Evolutionary conservation across 1,140 invertebrate species (phyloP), one percentile per base, ranked within the genome.

Genomic region (Drosophila busckii): DNA sequence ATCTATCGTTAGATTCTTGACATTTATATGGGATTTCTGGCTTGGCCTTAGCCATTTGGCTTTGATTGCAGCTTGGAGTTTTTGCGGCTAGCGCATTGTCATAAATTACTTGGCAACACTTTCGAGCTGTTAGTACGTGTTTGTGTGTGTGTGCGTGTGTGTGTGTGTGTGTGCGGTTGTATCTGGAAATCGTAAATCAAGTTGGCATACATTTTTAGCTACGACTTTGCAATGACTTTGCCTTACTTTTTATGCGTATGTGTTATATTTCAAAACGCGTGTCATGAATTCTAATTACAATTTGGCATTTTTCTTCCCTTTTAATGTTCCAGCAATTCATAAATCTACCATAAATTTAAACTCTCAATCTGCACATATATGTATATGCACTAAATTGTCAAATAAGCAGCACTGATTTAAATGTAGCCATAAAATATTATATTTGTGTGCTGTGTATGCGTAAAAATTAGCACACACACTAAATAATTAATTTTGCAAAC

Each of bases 201-300:
- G n/a, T 40, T 40, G 41, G 45, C 55, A 64, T 41, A 54, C 59
- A 61, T 55, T 56, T 44, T 40, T 5, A 48, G 53, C 59, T 48
- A 22, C 41, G 29, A 44, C 49, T 45, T 37, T 44, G 49, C 40
- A n/a, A 26, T 48, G 50, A 42, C 29, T 37, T 46, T 41, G 46
- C 8, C 45, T 55, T 22, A 22, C 26, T 34, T 58, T 42, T 32
- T 23, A 19, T 82, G 69, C 75, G 75, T 80, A 80, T 80, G 73
- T 82, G 75, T 80, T 75, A 80, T 80, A 80, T 80, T 80, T 80
- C 75, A 80, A 65, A 69, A 71, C 49, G 60, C 75, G 73, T 80
- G 73, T 80, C 73, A 73, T 80, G 73, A 80, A 80, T 80, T 80
- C 73, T 80, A 80, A 80, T 80, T 80, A 80, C 68, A n/a, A n/a